Conservation (phyloP, 1,140 invertebrate genomes). For the Dufourea novaeangliae region DNA sequence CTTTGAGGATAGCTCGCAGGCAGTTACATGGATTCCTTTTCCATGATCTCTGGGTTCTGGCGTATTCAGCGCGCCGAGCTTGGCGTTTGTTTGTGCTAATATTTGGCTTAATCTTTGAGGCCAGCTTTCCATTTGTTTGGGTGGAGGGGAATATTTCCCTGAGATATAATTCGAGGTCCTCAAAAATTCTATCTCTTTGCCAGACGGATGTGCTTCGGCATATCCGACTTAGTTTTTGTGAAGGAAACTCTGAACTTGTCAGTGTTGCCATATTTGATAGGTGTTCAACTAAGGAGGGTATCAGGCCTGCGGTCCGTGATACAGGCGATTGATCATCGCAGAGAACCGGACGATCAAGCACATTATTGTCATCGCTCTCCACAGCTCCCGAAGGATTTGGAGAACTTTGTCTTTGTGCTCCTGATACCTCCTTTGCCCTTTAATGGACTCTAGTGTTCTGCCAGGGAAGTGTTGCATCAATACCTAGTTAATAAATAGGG, state of each 20-base stretch:
- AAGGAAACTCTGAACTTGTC: background rate
- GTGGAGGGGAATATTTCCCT: background rate
- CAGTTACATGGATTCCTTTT: background rate
- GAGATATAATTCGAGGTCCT: background rate
- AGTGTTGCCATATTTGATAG: background rate
- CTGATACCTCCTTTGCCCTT: background rate
- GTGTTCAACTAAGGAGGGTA: background rate
- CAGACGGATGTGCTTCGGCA: background rate
- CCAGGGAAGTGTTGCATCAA: too few species aligned
- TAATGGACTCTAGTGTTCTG: too few species aligned
- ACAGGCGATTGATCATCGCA: background rate
- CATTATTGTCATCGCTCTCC: background rate
- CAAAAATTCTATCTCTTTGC: background rate
- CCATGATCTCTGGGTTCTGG: conserved; percentile 3
- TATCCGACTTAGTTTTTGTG: background rate
- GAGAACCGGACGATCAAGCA: background rate
- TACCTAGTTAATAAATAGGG: too few species aligned
- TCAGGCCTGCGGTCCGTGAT: background rate
- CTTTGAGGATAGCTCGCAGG: background rate
- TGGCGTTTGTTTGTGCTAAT: background rate
- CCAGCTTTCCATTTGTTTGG: too few species aligned
- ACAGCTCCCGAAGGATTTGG: background rate
- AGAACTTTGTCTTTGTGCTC: background rate
- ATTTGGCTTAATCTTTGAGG: background rate
- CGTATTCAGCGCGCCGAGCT: background rate